Evolutionary conservation across 2,888 invertebrate genomes (phyloP), one percentile per base, ranked within the genome.

Genomic region (Uloborus plumipes): DNA sequence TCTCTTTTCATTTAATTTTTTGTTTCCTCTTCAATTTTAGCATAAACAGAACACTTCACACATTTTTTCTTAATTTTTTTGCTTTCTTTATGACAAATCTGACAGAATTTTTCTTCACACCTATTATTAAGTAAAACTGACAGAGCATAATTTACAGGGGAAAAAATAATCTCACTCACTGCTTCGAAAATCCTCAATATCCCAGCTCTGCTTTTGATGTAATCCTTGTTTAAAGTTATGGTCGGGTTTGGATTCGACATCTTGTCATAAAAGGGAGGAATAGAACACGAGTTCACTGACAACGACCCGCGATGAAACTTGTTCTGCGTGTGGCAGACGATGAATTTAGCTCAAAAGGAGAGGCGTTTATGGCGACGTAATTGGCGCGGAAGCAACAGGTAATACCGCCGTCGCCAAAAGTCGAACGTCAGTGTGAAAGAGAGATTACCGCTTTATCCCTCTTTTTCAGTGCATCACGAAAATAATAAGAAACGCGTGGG

Each of bases 141-240:
- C 11, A 1, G 55, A 16, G 14, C 15, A 7, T n/a, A 11, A 1
- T 55, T 55, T 55, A 1, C 9, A n/a, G 2, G 0, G 26, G 15
- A 20, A 61, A 50, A 51, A 50, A 50, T 16, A 50, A 66, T 13
- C 9, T 13, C 11, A 81, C 81, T 82, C 53, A 82, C 81, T 2
- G 71, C 76, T 71, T 82, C 81, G 7, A 65, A 39, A 18, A 82
- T 76, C 71, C 81, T 70, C 26, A 82, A 66, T 53, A 72, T 47
- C 55, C 81, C 81, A 20, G 65, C 47, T 59, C 61, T 59, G 22
- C 71, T 71, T 18, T 26, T 82, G 13, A 82, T 39, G 58, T 82
- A 82, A 71, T 75, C 81, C 71, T 59, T 61, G 55, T 82, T 74
- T 31, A 82, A n/a, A 1, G 79, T 22, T 11, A 80, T 55, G 16